Evolutionary conservation across 1,140 invertebrate species (phyloP), one percentile per base, ranked within the genome.

Genomic region (Leptestheria dahalacensis): DNA sequence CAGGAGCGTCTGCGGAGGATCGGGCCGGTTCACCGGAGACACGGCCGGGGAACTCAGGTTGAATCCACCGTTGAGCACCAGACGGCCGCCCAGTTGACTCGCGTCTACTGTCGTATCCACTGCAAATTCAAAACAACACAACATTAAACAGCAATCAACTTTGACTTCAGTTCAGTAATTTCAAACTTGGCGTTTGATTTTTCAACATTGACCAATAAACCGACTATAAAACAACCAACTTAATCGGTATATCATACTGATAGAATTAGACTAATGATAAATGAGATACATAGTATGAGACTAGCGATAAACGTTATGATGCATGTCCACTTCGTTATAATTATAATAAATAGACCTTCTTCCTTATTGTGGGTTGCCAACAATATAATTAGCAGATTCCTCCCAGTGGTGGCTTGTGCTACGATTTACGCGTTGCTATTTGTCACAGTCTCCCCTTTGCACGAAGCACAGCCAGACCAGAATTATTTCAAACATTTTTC

Each of bases 1-100:
- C 24, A 82, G 72, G 28, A 82, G 74, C 68, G 71, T 67, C 64
- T 64, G 51, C 41, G 64, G 65, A 57, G 66, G 65, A 21, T 65
- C 65, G 26, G 58, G 15, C 10, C 48, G 20, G 2, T 28, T 52
- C 21, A 48, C 48, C 23, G 58, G 20, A 20, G 57, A 6, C 58
- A 46, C 21, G 11, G 56, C 25, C n/a, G 48, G 21, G 2, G 57
- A 65, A 61, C 57, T 28, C 60, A 54, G 29, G 50, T n/a, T 54
- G 52, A 54, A 54, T 18, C 25, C 20, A 23, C 1, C 11, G 48
- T 50, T 11, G 2, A 60, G 52, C 21, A 52, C 25, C 58, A 60
- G 26, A 15, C 58, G 48, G 12, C 58, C 49, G 4, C 47, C 57
- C 20, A 28, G 21, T 3, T 49, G 48, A 18, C 58, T 33, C n/a